Conservation (phyloP, 2,113 vertebrate species). For the Hiodon tergisus region DNA sequence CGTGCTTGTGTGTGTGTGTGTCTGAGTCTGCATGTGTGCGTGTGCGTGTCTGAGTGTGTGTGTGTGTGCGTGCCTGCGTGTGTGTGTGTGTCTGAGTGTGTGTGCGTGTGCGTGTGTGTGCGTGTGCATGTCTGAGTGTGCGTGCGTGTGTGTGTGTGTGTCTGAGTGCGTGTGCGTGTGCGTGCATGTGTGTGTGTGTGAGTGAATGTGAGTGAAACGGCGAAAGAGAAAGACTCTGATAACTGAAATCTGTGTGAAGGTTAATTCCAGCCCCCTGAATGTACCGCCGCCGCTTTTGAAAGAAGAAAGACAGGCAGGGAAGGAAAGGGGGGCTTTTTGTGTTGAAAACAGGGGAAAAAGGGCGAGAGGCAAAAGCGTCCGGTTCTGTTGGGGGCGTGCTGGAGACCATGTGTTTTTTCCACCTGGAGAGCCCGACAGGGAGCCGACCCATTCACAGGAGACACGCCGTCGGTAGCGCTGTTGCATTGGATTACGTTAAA, state of each 20-base stretch:
- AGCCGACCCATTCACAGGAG: neutral
- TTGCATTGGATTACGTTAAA: too few species aligned
- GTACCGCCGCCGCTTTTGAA: slow-evolving; percentile 25
- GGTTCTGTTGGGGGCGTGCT: neutral
- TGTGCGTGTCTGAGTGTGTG: too few species aligned
- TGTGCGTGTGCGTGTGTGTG: too few species aligned
- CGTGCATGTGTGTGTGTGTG: neutral
- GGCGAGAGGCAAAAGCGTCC: neutral
- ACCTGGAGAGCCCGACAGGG: neutral
- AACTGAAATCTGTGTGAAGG: slow-evolving; percentile 13
- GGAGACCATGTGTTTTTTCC: slow-evolving; percentile 2
- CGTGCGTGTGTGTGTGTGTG: neutral
- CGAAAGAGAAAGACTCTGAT: neutral
- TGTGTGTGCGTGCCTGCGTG: too few species aligned
- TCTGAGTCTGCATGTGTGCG: too few species aligned
- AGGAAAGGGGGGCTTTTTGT: neutral
- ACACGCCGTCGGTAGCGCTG: neutral
- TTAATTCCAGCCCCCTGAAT: slow-evolving; percentile 15
- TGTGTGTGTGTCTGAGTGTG: too few species aligned
- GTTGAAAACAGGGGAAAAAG: neutral
- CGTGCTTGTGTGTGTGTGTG: neutral
- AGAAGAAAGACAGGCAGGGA: neutral
- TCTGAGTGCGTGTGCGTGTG: neutral
- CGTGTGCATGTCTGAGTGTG: too few species aligned
- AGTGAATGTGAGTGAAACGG: neutral